phyloP scores from a whole-genome alignment of 1,140 invertebrate species.

The Cotesia vestalis region DNA sequence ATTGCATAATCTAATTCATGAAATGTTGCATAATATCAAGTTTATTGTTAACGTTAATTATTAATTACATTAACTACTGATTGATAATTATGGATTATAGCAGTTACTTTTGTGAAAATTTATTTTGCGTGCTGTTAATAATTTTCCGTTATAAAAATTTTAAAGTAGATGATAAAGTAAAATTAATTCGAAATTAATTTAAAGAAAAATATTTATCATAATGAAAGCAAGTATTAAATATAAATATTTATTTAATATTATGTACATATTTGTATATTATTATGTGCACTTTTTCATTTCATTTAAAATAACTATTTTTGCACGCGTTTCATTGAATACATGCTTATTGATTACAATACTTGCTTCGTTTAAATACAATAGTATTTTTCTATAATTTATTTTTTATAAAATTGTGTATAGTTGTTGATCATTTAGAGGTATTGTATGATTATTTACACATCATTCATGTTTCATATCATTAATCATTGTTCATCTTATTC shows the following conservation, averaged over 20 bases:
- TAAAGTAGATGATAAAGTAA: neutral
- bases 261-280: conserved; percentile 34
- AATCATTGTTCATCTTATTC: neutral
- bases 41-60: conserved; percentile 11
- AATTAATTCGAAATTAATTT: neutral
- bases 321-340: conserved; percentile 2
- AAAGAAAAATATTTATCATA: neutral
- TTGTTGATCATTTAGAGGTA: conserved; percentile 3
- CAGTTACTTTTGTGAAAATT: conserved; percentile 13
- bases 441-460: conserved; percentile 13
- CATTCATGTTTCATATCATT: neutral
- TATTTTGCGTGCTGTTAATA: conserved; percentile 3
- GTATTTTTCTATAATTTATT: neutral
- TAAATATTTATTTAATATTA: conserved; percentile 4
- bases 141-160: neutral
- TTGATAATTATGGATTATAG: conserved; percentile 4
- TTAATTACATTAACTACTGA: conserved; percentile 9
- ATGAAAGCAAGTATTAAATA: neutral
- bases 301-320: neutral
- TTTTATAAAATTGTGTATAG: too few relatives aligned
- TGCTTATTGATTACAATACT: neutral
- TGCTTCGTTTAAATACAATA: neutral
- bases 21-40: conserved; percentile 6
- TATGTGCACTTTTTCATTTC: conserved; percentile 22
- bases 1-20: conserved; percentile 14